A percentile compares a stretch with the other conserved stretches of the same genome.
Conservation (phyloP, 2,113 vertebrate genomes). For the Scomber scombrus region DNA sequence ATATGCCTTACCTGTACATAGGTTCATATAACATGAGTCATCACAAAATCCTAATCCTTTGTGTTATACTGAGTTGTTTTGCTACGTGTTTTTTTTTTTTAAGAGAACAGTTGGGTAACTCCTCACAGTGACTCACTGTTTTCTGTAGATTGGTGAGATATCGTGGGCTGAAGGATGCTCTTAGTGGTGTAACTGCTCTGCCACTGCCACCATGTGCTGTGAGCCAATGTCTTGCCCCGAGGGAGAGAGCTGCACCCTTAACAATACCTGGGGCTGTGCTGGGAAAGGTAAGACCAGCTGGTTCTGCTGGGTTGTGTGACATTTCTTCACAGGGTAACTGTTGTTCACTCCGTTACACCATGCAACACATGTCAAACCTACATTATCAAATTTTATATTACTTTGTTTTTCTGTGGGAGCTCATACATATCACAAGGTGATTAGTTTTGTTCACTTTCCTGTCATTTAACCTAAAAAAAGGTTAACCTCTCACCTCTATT, state of each 20-base stretch:
- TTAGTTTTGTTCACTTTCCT: neutral
- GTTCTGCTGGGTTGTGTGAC: constrained; percentile 62
- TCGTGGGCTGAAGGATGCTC: constrained; percentile 53
- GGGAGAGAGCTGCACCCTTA: constrained; percentile 68
- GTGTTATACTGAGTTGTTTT: constrained; percentile 31
- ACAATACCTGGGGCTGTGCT: constrained; percentile 61
- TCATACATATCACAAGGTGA: neutral
- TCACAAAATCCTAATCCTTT: constrained; percentile 40
- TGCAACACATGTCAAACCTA: neutral
- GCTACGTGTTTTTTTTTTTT: constrained; percentile 23
- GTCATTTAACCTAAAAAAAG: constrained; percentile 27
- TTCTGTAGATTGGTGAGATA: constrained; percentile 37
- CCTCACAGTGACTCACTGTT: constrained; percentile 60
- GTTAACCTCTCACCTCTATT: neutral
- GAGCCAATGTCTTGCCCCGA: constrained; percentile 46
- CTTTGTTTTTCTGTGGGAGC: neutral
- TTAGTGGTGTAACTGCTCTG: constrained; percentile 39
- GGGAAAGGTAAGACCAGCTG: constrained; percentile 55
- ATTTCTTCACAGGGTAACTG: constrained; percentile 22
- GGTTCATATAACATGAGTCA: constrained; percentile 55
- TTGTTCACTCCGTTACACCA: constrained; percentile 15
- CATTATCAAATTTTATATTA: constrained; percentile 7
- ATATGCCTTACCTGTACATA: constrained; percentile 35
- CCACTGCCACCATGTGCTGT: constrained; percentile 39
- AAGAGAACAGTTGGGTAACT: constrained; percentile 32